These are phyloP conservation scores for Aleadryas rufinucha DNA, from an alignment of 2,113 vertebrate species.

Conservation along the genomic window DNA sequence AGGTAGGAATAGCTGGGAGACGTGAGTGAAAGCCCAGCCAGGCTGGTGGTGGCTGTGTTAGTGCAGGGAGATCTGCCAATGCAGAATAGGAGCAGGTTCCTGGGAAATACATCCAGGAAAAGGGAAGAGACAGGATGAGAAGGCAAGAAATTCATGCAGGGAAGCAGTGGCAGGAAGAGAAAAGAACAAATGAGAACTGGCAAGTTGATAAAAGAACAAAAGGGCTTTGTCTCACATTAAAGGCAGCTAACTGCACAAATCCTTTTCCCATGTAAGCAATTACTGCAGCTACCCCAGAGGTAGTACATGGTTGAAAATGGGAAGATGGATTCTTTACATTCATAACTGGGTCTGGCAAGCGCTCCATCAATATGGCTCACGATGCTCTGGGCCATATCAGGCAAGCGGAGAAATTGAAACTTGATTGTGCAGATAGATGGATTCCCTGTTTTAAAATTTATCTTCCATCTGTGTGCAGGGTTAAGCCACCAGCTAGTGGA, in stretches of 20 bases:
- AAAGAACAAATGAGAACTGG: constrained; percentile 45
- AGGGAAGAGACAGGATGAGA: background rate
- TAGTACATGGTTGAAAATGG: background rate
- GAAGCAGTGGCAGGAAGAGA: constrained; percentile 29
- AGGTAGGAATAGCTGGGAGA: background rate
- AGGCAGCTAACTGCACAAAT: constrained; percentile 20
- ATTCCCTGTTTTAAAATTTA: background rate
- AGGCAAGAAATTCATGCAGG: background rate
- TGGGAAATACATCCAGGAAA: constrained; percentile 1
- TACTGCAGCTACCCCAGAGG: background rate
- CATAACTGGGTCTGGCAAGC: background rate
- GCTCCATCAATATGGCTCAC: background rate
- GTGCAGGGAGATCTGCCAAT: background rate
- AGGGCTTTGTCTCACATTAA: constrained; percentile 32
- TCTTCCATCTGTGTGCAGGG: background rate
- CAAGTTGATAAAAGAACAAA: constrained; percentile 51
- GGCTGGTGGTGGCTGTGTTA: background rate
- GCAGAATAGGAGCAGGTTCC: background rate
- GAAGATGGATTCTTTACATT: background rate
- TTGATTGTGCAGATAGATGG: background rate
- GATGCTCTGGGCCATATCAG: background rate
- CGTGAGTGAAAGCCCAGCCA: background rate
- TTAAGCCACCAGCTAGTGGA: background rate
- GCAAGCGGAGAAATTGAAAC: background rate
- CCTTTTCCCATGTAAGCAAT: constrained; percentile 6